These are phyloP conservation scores for Notarius lentiginosus DNA, from an alignment of 2,113 vertebrate species.

Conservation along the genomic window DNA sequence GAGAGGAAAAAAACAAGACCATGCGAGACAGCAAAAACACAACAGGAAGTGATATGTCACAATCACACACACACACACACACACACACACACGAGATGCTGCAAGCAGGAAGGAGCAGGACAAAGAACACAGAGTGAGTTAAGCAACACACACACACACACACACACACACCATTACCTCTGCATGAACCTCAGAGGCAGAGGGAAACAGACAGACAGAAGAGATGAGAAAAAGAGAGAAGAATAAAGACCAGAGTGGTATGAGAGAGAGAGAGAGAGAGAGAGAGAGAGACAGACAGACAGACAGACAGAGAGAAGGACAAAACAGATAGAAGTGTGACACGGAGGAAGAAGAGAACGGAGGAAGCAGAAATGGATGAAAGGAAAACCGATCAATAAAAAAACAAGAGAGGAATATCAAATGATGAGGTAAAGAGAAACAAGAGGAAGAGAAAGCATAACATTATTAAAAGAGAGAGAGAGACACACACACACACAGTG, in stretches of 20 bases:
- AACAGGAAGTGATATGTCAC: conserved; percentile 87
- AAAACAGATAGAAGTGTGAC: background rate
- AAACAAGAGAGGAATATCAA: too few species aligned
- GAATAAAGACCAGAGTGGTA: background rate
- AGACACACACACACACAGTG: too few species aligned
- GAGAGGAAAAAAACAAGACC: conserved; percentile 73
- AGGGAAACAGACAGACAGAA: conserved; percentile 32
- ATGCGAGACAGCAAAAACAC: conserved; percentile 79
- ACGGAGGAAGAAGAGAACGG: background rate
- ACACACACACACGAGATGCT: conserved; percentile 72
- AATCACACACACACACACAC: too few species aligned
- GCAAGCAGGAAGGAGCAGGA: conserved; percentile 62
- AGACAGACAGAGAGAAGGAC: background rate
- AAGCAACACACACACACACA: conserved; percentile 1
- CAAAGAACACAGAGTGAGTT: background rate
- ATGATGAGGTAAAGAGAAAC: too few species aligned
- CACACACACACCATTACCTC: conserved; percentile 3
- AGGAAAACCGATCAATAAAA: too few species aligned
- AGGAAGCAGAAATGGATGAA: too few species aligned
- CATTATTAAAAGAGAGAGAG: too few species aligned
- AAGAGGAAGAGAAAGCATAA: too few species aligned
- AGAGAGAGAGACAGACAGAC: conserved; percentile 46
- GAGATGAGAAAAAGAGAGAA: background rate
- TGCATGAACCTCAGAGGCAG: conserved; percentile 55
- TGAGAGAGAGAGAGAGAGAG: conserved; percentile 44